Base-by-base conservation (phyloP, 92 coral and sea anemone species). In the Bergia puertoricense region DNA sequence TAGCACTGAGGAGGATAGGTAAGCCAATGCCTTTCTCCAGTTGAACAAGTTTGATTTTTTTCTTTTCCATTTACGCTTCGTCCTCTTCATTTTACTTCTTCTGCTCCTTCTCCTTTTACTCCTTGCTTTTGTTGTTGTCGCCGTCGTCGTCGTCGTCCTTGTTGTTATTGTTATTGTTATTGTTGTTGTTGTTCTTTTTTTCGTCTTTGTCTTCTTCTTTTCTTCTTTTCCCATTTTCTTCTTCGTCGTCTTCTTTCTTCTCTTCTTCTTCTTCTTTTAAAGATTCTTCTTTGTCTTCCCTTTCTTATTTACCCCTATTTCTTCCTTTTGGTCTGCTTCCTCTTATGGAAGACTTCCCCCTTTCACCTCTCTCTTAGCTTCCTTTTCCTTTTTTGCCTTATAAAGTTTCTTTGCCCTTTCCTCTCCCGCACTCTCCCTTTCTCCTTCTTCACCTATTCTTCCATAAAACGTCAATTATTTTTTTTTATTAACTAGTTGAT, bases 391-490 rank as follows among this genome's bases (percentile, higher is more conserved):
- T 73, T 85, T 38, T 4, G 16, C n/a, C 80, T 45, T 51, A 38
- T 42, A 20, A 1, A 14, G 20, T 20, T 2, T 86, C 41, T 50
- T 13, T 87, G 30, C 42, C 22, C 54, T 30, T 79, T 42, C 18
- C 30, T 2, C 38, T 36, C 7, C 23, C 46, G 6, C 30, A 30
- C 20, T 81, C 8, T 75, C 65, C 50, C 71, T 84, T 30, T 4
- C 37, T 51, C 0, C 11, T 82, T 83, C 51, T 43, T 77, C 36
- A 82, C 77, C 72, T 65, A 43, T 40, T 77, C 36, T 82, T 89
- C 82, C 43, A 86, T 51, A 62, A 62, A 22, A 57, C 77, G 42
- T 84, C 91, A 84, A 54, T 81, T 89, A 54, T 54, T 15, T 54
- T 1, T 1, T 54, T 51, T 54, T 1, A 54, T 3, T 15, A 54